phyloP scores from a whole-genome alignment of 2,797 vertebrate genomes.

The Todus mexicanus region DNA sequence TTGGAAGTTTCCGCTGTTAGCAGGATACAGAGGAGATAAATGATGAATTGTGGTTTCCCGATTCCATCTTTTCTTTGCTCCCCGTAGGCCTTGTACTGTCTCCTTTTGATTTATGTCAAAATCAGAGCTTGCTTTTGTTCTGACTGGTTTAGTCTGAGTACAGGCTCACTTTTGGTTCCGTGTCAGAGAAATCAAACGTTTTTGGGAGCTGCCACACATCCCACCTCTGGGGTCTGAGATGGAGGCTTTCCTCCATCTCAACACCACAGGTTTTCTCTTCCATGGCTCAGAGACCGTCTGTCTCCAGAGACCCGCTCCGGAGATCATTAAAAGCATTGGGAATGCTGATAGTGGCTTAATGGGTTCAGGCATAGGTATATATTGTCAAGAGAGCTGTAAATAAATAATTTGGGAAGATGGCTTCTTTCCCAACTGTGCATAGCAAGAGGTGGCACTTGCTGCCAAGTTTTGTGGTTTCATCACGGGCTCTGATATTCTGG shows the following conservation, averaged over 20 bases:
- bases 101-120: conserved; percentile 43
- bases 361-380: background rate
- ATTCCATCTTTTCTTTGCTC: conserved; percentile 25
- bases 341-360: background rate
- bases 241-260: background rate
- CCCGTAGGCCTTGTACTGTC: background rate
- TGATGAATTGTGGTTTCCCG: conserved; percentile 32
- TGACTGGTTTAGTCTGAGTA: background rate
- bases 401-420: background rate
- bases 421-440: background rate
- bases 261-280: background rate
- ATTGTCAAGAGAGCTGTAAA: background rate
- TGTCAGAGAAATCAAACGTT: background rate
- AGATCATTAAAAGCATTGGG: background rate
- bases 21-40: conserved; percentile 14
- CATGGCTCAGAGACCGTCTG: background rate
- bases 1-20: conserved; percentile 17
- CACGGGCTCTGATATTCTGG: background rate
- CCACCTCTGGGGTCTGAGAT: background rate
- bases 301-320: background rate
- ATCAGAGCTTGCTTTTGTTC: background rate
- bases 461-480: background rate
- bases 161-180: background rate
- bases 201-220: background rate
- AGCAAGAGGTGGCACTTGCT: background rate